phyloP scores from a whole-genome alignment of 2,113 vertebrate species.

The Vanacampus margaritifer region DNA sequence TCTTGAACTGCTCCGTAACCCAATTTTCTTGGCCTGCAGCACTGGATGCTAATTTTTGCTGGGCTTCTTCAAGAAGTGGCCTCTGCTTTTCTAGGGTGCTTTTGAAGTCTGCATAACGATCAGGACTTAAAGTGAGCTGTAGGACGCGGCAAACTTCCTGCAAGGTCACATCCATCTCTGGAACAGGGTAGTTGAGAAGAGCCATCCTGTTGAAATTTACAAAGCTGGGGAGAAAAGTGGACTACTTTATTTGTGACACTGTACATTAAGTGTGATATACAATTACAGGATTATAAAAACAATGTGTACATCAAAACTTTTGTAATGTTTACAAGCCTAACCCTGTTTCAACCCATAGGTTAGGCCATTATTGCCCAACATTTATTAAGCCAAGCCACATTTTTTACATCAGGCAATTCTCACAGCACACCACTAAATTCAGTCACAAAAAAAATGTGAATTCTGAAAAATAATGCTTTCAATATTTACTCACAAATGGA shows the following conservation, averaged over 20 bases:
- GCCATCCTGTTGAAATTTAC: slow-evolving; percentile 60
- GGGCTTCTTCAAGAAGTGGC: slow-evolving; percentile 53
- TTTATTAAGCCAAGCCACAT: background rate
- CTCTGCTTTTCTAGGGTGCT: slow-evolving; percentile 57
- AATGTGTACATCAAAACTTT: background rate
- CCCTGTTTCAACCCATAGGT: background rate
- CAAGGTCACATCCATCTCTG: slow-evolving; percentile 70
- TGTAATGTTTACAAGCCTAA: too few species aligned
- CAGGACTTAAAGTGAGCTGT: slow-evolving; percentile 68
- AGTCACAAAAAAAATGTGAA: too few species aligned
- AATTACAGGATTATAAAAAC: background rate
- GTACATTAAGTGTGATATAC: background rate
- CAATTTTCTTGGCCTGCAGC: slow-evolving; percentile 68
- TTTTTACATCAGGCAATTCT: background rate
- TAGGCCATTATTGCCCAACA: background rate
- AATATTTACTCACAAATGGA: too few species aligned
- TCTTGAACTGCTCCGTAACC: slow-evolving; percentile 76
- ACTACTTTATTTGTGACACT: background rate
- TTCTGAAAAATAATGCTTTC: too few species aligned
- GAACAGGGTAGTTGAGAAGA: slow-evolving; percentile 72
- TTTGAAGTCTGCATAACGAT: slow-evolving; percentile 65
- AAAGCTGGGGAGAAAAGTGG: slow-evolving; percentile 8
- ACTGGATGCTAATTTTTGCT: slow-evolving; percentile 37
- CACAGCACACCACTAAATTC: background rate
- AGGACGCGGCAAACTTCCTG: slow-evolving; percentile 71